Base-by-base conservation (phyloP, 2,797 vertebrate species). In the Cynodonichthys magdalenae region DNA sequence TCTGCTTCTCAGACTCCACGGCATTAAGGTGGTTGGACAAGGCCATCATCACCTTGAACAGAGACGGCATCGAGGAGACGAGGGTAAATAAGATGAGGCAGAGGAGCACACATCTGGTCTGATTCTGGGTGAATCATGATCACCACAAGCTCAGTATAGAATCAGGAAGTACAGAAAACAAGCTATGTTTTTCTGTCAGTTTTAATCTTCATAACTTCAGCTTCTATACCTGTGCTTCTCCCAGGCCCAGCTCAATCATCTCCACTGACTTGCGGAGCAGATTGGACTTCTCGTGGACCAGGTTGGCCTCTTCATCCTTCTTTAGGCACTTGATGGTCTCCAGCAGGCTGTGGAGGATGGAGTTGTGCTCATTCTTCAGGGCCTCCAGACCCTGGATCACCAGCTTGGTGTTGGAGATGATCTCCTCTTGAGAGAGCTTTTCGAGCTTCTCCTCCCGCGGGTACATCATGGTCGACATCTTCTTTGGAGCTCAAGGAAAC, bases 261-360 rank as follows among this genome's bases (percentile, higher is more conserved):
- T 99, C 97, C 92, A 99, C 96, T 0, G 97, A 98, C 51, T 96
- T 97, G 78, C 96, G 94, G 49, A 99, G 95, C 62, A 98, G 91
- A 82, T 94, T 95, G 77, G 96, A 96, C 86, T 99, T 99, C 91
- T 99, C 97, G 0, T 98, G 97, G 51, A 99, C 97, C 0, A 98
- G 90, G 75, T 96, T 97, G 83, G 97, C 96, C 89, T 99, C 97
- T 77, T 99, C 97, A 65, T 98, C 97, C 77, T 98, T 98, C 91
- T 99, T 97, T 83, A 99, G 94, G 87, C 97, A 99, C 93, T 97
- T 97, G 77, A 99, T 98, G 60, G 97, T 99, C 78, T 99, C 97
- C 83, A 97, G 91, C 56, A 99, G 93, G 89, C 97, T 98, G 85
- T 99, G 96, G 74, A 99, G 93, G 85, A 99, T 98, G 49, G 97